phyloP scores from a whole-genome alignment of 2,888 invertebrate species.

The Caenorhabditis wallacei region DNA sequence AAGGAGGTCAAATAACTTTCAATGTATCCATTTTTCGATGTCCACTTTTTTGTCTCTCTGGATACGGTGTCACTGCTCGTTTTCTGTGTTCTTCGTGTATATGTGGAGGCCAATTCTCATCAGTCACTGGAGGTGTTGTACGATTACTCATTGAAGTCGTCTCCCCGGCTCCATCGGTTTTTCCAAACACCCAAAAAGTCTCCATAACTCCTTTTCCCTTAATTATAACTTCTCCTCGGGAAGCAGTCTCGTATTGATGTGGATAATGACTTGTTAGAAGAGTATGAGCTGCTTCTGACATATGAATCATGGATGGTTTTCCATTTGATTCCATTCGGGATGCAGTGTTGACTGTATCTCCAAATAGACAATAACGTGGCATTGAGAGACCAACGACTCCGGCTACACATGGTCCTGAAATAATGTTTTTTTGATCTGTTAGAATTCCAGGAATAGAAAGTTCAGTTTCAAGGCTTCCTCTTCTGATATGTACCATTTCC shows the following conservation, averaged over 20 bases:
- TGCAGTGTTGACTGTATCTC: constrained; percentile 81
- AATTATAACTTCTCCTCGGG: constrained; percentile 79
- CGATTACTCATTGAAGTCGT: constrained; percentile 7
- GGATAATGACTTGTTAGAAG: constrained; percentile 72
- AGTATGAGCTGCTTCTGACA: constrained; percentile 74
- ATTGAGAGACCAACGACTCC: constrained; percentile 78
- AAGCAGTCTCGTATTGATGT: constrained; percentile 75
- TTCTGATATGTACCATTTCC: too few species aligned
- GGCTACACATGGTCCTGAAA: constrained; percentile 74
- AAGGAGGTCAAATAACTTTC: constrained; percentile 20
- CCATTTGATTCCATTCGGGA: constrained; percentile 80
- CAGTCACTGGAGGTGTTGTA: constrained; percentile 32
- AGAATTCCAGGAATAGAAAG: too few species aligned
- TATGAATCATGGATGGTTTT: constrained; percentile 76
- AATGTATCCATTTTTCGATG: constrained; percentile 13
- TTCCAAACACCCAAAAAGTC: constrained; percentile 57
- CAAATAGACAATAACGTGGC: constrained; percentile 81
- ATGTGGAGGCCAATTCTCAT: constrained; percentile 35
- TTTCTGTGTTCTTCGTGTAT: constrained; percentile 7
- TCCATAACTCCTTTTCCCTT: constrained; percentile 70
- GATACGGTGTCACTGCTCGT: constrained; percentile 43
- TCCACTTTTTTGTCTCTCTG: constrained; percentile 14
- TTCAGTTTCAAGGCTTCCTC: neutral
- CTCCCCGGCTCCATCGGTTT: neutral
- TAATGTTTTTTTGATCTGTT: too few species aligned